Base-by-base conservation (phyloP, 2,888 invertebrate genomes). In the Deilephila porcellus region DNA sequence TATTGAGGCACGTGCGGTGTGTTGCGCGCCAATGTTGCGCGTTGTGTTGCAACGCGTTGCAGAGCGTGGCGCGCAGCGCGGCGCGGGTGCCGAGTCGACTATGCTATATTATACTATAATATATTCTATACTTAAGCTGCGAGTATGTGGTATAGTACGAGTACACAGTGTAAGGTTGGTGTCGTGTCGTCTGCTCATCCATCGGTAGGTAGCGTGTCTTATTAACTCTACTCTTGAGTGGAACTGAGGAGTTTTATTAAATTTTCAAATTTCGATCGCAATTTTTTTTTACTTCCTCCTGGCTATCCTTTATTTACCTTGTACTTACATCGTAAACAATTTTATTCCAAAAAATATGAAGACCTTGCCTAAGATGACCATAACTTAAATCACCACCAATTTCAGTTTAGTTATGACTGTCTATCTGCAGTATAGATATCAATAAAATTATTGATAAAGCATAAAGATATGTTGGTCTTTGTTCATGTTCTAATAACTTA, bases 181-280 rank as follows among this genome's bases (percentile, higher is more conserved):
- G 83, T 83, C 79, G 82, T 83, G 82, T 86, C 82, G 86, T 88
- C 87, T 86, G 85, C 88, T 88, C 87, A 83, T 85, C 86, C 86
- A 88, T 87, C 86, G 80, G 86, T 89, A 89, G 91, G 87, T 90
- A 90, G 90, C 83, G 84, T 88, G 87, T 90, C 88, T 86, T 87
- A 83, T 85, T 87, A 88, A 90, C 88, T 91, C 90, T 90, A 90
- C 85, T 89, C 85, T 89, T 84, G 87, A 90, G 86, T 90, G 87
- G 90, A 92, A 91, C 88, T 91, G 89, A 90, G 90, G 91, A 90
- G 90, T 90, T 92, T 93, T 91, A 93, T 90, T 93, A 94, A 93
- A 93, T 92, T 93, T 93, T 93, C 91, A 90, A 92, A 91, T 93
- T 92, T 93, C 92, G 86, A 85, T 79, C 81, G 81, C 77, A 53